Base-by-base conservation (phyloP, 2,888 invertebrate species). In the Chromoteleia sp. region DNA sequence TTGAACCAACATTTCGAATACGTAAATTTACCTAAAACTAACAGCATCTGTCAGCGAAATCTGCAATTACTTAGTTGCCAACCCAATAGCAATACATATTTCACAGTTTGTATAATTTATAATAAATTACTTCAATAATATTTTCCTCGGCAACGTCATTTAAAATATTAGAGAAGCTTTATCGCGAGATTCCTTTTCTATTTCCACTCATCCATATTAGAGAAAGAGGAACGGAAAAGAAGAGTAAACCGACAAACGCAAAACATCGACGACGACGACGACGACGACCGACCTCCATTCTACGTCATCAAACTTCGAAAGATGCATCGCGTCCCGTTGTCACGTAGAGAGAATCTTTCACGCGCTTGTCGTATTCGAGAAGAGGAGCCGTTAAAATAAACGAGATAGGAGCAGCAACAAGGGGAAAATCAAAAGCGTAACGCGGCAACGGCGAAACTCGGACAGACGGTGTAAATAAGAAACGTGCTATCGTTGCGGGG, bases 291-390 rank as follows among this genome's bases (percentile, higher is more conserved):
- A 41, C 61, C 33, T 63, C 19, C 65, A 41, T 41, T 68, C 43
- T 25, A 2, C 12, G 58, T 70, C 77, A 74, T 81, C 77, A 77
- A 81, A 81, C 63, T 77, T 68, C 33, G 45, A 56, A 74, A 74
- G 58, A 73, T 58, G 61, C 68, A 74, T 61, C 65, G 73, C 36
- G 77, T 54, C 52, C 19, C 45, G 65, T 75, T 61, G 63, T 81
- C 81, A 81, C 77, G 77, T 77, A 74, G 52, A 56, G 50, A 45
- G 77, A 81, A 81, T 82, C 81, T 82, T 82, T 82, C 81, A 74
- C 77, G 74, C 65, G 70, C 68, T 77, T 68, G 81, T 81, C 77
- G 77, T 65, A 68, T 63, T 63, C 74, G 65, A 52, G 70, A 17
- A 63, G 81, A 50, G 74, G 71, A 63, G 78, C 74, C 73, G 77